Percentiles rank a stretch among this genome's conserved stretches.
These are phyloP conservation scores for Rousettus leschenaultii DNA, from an alignment of 2,113 vertebrate species.

Conservation along the genomic window DNA sequence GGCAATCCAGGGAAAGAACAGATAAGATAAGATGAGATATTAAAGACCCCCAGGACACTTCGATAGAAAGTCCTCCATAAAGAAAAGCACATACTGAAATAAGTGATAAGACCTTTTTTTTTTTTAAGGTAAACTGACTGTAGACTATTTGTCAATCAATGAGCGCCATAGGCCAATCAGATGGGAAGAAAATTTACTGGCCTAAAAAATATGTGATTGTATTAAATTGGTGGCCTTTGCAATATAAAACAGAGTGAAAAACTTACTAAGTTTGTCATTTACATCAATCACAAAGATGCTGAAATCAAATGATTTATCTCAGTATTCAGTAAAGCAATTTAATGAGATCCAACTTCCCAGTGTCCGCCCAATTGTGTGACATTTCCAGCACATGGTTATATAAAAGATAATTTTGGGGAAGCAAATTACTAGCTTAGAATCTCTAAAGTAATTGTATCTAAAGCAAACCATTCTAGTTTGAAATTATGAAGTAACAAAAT, in stretches of 20 bases:
- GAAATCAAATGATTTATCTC: not conserved
- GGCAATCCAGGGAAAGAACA: not conserved
- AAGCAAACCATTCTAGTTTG: not conserved
- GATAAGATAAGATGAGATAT: not conserved
- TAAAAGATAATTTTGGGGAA: not conserved
- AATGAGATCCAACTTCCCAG: not conserved
- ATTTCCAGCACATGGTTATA: not conserved
- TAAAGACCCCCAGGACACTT: not conserved
- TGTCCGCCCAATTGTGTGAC: not conserved
- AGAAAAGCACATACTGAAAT: slow-evolving; percentile 14
- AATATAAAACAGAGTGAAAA: not conserved
- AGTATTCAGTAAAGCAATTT: not conserved
- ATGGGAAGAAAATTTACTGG: not conserved
- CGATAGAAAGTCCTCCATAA: not conserved
- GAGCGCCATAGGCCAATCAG: not conserved
- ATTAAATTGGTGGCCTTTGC: not conserved
- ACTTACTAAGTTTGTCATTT: not conserved
- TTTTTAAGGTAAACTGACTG: not conserved
- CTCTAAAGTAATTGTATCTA: not conserved
- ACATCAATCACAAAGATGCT: not conserved
- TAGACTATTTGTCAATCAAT: not conserved
- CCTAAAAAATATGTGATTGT: not conserved
- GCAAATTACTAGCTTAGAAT: not conserved
- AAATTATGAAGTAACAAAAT: not conserved
- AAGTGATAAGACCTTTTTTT: not conserved